Percentiles rank a stretch among this genome's conserved stretches.
Evolutionary conservation across 2,888 invertebrate species (phyloP).

Genomic region (Drepanosiphum platanoidis): DNA sequence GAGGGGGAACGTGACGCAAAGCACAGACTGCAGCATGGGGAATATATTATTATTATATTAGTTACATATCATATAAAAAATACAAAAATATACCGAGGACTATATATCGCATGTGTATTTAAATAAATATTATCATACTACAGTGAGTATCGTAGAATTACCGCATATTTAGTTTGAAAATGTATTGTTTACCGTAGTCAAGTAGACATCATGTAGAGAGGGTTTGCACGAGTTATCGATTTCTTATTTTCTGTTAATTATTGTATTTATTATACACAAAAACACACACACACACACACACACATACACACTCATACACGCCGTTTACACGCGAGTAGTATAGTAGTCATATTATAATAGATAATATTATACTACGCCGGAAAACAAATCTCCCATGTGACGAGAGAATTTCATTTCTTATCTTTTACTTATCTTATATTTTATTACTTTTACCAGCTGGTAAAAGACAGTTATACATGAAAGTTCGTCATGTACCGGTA

Average conservation of each 20-base stretch:
- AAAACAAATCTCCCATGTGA: slow-evolving; percentile 37
- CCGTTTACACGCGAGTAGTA: not conserved
- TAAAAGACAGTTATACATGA: slow-evolving; percentile 1
- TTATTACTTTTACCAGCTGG: not conserved
- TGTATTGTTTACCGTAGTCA: not conserved
- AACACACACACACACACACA: slow-evolving; percentile 1
- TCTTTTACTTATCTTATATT: too few relatives aligned
- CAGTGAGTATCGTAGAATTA: slow-evolving; percentile 20
- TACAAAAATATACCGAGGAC: slow-evolving; percentile 59
- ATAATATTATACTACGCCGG: not conserved
- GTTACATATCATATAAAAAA: slow-evolving; percentile 18
- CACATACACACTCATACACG: not conserved
- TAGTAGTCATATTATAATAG: not conserved
- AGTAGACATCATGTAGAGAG: slow-evolving; percentile 16
- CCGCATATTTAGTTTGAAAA: slow-evolving; percentile 16
- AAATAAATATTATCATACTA: slow-evolving; percentile 9
- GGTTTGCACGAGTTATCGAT: slow-evolving; percentile 34
- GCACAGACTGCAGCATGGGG: slow-evolving; percentile 66
- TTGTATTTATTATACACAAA: not conserved
- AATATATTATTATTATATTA: slow-evolving; percentile 41
- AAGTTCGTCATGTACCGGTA: slow-evolving; percentile 16
- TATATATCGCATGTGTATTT: slow-evolving; percentile 61
- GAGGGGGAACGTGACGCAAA: slow-evolving; percentile 63
- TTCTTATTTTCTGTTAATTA: slow-evolving; percentile 42
- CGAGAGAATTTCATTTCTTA: slow-evolving; percentile 22